Percentiles rank a stretch among this genome's conserved stretches.
Conservation (phyloP, 2,797 vertebrate species). For the Epinephelus awoara region DNA sequence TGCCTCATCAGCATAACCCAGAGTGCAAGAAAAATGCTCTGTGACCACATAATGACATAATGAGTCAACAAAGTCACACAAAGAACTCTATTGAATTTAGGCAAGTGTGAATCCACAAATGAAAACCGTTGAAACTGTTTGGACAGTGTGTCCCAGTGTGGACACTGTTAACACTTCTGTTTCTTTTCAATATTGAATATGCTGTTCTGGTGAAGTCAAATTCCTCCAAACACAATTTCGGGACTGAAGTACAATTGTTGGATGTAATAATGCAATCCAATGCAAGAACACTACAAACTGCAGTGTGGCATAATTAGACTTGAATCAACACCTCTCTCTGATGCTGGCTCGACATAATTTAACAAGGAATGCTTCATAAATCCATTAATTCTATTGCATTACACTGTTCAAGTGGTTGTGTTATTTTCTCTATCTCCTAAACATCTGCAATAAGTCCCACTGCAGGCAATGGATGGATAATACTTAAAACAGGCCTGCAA, state of each 20-base stretch:
- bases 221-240: not conserved
- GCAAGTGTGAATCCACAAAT: not conserved
- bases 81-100: conserved; percentile 10
- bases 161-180: not conserved
- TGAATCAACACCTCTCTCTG: not conserved
- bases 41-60: conserved; percentile 23
- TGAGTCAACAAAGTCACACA: conserved; percentile 2
- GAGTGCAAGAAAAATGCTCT: conserved; percentile 23
- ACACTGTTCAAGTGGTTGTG: not conserved
- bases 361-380: not conserved
- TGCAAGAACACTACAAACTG: not conserved
- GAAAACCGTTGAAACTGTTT: not conserved
- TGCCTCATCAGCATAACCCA: conserved; percentile 31
- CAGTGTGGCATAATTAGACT: too few relatives aligned
- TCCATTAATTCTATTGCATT: not conserved
- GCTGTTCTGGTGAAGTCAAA: not conserved
- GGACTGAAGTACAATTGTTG: not conserved
- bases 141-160: not conserved
- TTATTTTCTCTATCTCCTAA: not conserved
- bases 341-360: too few relatives aligned
- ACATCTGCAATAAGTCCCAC: not conserved
- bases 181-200: not conserved
- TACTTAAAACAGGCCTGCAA: too few relatives aligned
- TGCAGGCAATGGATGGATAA: too few relatives aligned
- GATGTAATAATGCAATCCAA: conserved; percentile 1